These are phyloP conservation scores for Coleophora flavipennella DNA, from an alignment of 2,888 invertebrate genomes.

Conservation along the genomic window DNA sequence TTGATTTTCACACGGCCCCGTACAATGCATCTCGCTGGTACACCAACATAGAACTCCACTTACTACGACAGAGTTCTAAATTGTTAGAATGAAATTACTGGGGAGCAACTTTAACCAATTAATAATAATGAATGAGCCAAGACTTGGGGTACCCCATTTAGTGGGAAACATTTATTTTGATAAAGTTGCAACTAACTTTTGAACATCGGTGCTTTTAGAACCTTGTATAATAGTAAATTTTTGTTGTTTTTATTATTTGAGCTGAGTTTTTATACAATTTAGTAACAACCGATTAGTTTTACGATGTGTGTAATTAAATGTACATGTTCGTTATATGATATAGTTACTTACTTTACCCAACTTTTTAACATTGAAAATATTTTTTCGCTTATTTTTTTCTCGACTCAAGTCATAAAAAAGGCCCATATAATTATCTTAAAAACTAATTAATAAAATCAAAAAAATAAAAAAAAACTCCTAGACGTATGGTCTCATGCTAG, in stretches of 20 bases:
- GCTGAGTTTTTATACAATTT: constrained; percentile 44
- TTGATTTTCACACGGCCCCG: constrained; percentile 65
- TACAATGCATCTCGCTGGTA: constrained; percentile 47
- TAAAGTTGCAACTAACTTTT: constrained; percentile 47
- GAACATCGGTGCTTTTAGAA: constrained; percentile 29
- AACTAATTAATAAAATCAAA: no score
- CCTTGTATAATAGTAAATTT: constrained; percentile 40
- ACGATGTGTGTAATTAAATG: constrained; percentile 54
- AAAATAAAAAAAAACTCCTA: no score
- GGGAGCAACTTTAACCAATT: constrained; percentile 58
- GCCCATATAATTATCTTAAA: no score
- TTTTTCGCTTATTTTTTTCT: no score
- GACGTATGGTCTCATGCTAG: no score
- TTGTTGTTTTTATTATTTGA: constrained; percentile 28
- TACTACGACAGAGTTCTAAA: constrained; percentile 49
- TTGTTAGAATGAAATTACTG: constrained; percentile 43
- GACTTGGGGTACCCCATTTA: constrained; percentile 37
- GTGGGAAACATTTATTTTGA: constrained; percentile 51
- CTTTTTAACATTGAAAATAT: no score
- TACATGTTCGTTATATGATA: no score
- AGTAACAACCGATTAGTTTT: constrained; percentile 54
- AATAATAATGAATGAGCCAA: constrained; percentile 57
- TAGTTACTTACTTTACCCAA: no score
- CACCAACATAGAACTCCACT: constrained; percentile 24
- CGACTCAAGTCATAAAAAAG: no score